Conservation (phyloP, 1,140 invertebrate genomes). For the Nephila pilipes region DNA sequence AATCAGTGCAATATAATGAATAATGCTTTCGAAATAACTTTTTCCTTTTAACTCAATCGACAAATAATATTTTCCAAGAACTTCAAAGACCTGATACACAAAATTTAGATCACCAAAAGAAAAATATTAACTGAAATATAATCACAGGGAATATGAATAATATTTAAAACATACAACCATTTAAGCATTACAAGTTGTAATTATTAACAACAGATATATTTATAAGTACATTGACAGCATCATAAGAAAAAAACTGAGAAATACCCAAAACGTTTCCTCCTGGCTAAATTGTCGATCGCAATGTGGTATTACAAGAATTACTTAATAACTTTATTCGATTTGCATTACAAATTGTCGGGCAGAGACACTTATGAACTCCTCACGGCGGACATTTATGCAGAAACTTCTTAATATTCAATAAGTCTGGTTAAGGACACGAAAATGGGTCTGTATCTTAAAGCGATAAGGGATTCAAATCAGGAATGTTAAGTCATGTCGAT, state of each 20-base stretch:
- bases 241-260: not conserved
- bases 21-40: too few relatives aligned
- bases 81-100: too few relatives aligned
- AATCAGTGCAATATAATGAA: too few relatives aligned
- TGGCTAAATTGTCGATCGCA: conserved; percentile 15
- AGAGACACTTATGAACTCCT: conserved; percentile 6
- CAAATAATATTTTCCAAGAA: too few relatives aligned
- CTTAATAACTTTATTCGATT: conserved; percentile 34
- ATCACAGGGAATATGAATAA: not conserved
- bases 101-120: too few relatives aligned
- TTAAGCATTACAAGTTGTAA: too few relatives aligned
- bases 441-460: conserved; percentile 19
- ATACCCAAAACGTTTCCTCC: not conserved
- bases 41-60: too few relatives aligned
- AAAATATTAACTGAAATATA: too few relatives aligned
- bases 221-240: not conserved
- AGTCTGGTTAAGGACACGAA: not conserved
- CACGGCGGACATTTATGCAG: not conserved
- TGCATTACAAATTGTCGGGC: conserved; percentile 31
- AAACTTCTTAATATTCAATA: conserved; percentile 23
- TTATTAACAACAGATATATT: not conserved
- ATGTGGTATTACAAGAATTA: conserved; percentile 25
- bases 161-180: not conserved
- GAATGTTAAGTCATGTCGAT: conserved; percentile 22
- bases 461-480: conserved; percentile 14